phyloP scores from a whole-genome alignment of 2,888 invertebrate species.

The Synanthedon formicaeformis region DNA sequence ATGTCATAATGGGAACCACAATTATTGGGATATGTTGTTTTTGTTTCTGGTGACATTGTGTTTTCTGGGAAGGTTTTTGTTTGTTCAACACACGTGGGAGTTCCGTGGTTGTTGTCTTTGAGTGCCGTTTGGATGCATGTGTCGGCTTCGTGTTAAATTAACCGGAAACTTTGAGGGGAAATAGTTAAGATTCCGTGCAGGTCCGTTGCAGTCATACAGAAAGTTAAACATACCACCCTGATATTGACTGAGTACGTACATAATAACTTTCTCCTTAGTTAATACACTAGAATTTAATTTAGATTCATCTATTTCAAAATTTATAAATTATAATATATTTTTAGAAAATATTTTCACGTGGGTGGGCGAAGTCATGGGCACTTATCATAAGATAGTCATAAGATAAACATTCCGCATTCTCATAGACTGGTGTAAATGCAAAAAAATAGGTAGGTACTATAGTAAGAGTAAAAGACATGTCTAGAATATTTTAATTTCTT shows the following conservation, averaged over 20 bases:
- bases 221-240: conserved; percentile 33
- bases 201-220: conserved; percentile 40
- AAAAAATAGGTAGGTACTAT: too few relatives aligned
- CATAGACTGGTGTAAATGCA: too few relatives aligned
- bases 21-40: conserved; percentile 47
- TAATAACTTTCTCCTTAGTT: neutral
- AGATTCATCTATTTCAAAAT: too few relatives aligned
- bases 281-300: too few relatives aligned
- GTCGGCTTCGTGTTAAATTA: conserved; percentile 60
- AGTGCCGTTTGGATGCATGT: conserved; percentile 45
- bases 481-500: too few relatives aligned
- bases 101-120: conserved; percentile 29
- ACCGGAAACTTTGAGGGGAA: conserved; percentile 60
- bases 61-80: conserved; percentile 49
- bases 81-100: conserved; percentile 56
- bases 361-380: too few relatives aligned
- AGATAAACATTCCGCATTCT: too few relatives aligned
- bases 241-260: neutral
- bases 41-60: conserved; percentile 53
- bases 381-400: too few relatives aligned
- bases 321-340: too few relatives aligned
- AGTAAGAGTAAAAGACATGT: too few relatives aligned
- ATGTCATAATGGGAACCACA: conserved; percentile 32
- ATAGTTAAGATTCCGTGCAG: conserved; percentile 59
- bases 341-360: too few relatives aligned